phyloP scores from a whole-genome alignment of 2,797 vertebrate species.

The Ciconia nigra region DNA sequence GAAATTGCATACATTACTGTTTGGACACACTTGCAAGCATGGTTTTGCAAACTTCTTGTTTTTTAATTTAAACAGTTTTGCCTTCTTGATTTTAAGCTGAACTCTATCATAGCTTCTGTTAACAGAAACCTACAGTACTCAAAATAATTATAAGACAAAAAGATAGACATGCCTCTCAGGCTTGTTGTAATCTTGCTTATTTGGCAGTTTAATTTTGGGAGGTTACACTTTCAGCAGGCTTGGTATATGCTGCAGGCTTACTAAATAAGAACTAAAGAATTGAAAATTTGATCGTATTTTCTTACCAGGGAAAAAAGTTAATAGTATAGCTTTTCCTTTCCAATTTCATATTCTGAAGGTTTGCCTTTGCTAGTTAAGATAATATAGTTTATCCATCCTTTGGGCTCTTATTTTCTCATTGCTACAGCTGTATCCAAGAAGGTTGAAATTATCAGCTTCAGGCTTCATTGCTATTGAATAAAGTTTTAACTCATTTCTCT shows the following conservation, averaged over 20 bases:
- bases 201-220: conserved; percentile 29
- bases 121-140: not conserved
- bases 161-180: conserved; percentile 25
- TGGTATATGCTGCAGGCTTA: conserved; percentile 17
- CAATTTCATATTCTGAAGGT: conserved; percentile 22
- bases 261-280: not conserved
- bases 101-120: not conserved
- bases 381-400: conserved; percentile 47
- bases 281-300: not conserved
- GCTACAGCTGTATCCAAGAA: conserved; percentile 18
- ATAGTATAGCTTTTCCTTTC: not conserved
- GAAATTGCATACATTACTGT: conserved; percentile 60
- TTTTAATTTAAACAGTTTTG: conserved; percentile 63
- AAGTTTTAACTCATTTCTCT: not conserved
- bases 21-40: not conserved
- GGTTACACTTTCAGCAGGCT: conserved; percentile 2
- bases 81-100: conserved; percentile 44
- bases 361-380: conserved; percentile 39
- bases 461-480: conserved; percentile 38
- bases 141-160: conserved; percentile 20
- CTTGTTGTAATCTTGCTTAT: conserved; percentile 22
- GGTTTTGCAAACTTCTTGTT: conserved; percentile 54
- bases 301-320: conserved; percentile 1
- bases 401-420: conserved; percentile 52
- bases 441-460: conserved; percentile 43